Percentiles rank a stretch among this genome's conserved stretches.
Conservation (phyloP, 23 tunicate species). For the Halocynthia aurantium region DNA sequence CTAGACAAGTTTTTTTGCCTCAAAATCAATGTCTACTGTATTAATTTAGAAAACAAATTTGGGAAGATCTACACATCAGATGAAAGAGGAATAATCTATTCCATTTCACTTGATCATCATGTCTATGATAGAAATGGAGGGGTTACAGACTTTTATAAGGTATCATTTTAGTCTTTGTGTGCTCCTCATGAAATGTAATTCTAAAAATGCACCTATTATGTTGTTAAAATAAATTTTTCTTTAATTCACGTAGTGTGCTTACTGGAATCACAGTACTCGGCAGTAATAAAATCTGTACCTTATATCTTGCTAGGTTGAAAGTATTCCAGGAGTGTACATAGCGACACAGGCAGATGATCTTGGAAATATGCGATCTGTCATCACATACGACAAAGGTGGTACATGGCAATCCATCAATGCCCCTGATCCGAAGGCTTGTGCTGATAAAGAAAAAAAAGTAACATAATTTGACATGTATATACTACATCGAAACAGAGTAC, state of each 20-base stretch:
- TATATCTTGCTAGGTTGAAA: constrained; percentile 41
- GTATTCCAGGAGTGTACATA: constrained; percentile 86
- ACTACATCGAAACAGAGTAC: not conserved
- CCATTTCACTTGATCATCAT: constrained; percentile 68
- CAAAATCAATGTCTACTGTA: not conserved
- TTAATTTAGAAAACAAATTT: constrained; percentile 57
- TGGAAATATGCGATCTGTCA: constrained; percentile 68
- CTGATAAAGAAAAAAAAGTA: constrained; percentile 62
- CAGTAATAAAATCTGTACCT: not conserved
- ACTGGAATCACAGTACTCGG: not conserved
- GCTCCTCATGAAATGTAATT: not conserved
- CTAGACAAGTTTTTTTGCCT: not conserved
- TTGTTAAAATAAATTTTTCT: not conserved
- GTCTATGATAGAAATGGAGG: constrained; percentile 74
- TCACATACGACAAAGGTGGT: constrained; percentile 93
- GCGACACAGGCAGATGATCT: constrained; percentile 61
- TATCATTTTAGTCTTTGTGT: constrained; percentile 1
- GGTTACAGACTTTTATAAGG: constrained; percentile 85
- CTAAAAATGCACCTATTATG: too few species aligned
- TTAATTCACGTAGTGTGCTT: not conserved
- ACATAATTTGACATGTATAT: not conserved
- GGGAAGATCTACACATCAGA: constrained; percentile 92
- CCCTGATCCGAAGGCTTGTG: constrained; percentile 48
- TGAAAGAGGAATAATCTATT: constrained; percentile 76
- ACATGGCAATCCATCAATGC: constrained; percentile 61